Base-by-base conservation (phyloP, 2,113 vertebrate genomes). In the Dasypus novemcinctus region DNA sequence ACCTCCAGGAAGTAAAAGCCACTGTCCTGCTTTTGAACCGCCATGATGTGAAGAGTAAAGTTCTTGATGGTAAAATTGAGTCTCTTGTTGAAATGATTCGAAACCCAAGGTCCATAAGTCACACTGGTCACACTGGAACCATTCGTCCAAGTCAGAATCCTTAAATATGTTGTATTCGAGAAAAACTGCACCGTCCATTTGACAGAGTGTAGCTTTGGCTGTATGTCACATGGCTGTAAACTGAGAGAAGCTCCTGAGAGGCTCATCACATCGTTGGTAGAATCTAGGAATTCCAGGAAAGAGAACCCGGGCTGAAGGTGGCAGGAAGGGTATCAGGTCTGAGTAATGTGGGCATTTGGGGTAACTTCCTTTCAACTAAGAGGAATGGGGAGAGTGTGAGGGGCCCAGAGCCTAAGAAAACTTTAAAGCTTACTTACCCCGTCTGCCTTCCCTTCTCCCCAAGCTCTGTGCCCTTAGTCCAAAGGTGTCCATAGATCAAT, bases 81-180 rank as follows among this genome's bases (percentile, higher is more conserved):
- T 13, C 12, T 69, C 1, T 25, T 6, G 2, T 18, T 75, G 36
- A 33, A 20, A 20, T 0, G 0, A 6, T 4, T 0, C 0, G 0
- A 4, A 64, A 2, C 11, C 2, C 0, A 25, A 21, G 3, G 0
- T 76, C 3, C 0, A 23, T 4, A 20, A 0, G 0, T 9, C 3
- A 29, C 0, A 13, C 1, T 1, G 11, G 0, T 9, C 3, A 29
- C 0, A 13, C 1, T 1, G 11, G 3, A 1, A 23, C 0, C 0
- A 2, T 29, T 20, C 11, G 6, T 69, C 93, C 71, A 90, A 5
- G 0, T 17, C 72, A 92, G 2, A 68, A 87, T 64, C 1, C 3
- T 0, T 3, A 0, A 0, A 6, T 0, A 0, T 0, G 0, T 2
- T 20, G 1, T 0, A 4, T 0, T 0, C 66, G 64, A 57, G 2